Evolutionary conservation across 2,113 vertebrate genomes (phyloP).

Genomic region (Grammomys dolichurus): DNA sequence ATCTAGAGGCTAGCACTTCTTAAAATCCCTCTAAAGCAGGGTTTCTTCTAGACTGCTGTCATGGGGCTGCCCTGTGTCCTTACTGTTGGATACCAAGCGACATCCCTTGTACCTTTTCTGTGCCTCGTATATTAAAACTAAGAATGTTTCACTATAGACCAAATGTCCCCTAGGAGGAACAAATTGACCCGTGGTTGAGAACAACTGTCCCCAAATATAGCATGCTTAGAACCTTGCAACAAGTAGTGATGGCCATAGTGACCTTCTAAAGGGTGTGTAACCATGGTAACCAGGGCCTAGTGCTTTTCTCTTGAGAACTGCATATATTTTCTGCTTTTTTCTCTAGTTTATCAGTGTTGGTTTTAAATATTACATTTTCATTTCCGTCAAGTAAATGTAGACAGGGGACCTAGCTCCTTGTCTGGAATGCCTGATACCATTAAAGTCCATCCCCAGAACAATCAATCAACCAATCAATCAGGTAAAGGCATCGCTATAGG

Average conservation of each 20-base stretch:
- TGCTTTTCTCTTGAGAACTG: not conserved
- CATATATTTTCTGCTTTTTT: not conserved
- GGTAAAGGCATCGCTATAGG: not conserved
- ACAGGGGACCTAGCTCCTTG: not conserved
- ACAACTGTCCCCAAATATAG: not conserved
- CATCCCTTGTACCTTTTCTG: not conserved
- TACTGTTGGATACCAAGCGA: rapidly evolving
- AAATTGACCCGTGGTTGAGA: not conserved
- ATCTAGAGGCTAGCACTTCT: not conserved
- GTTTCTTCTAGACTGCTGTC: not conserved
- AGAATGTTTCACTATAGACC: not conserved
- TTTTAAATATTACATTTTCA: not conserved
- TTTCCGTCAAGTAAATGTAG: not conserved
- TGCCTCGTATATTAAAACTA: not conserved
- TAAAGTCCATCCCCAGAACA: not conserved
- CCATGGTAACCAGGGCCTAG: not conserved
- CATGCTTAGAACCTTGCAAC: not conserved
- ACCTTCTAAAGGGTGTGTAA: not conserved
- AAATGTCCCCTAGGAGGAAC: not conserved
- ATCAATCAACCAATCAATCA: not conserved
- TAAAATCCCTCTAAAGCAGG: not conserved
- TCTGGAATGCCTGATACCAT: not conserved
- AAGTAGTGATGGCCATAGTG: not conserved
- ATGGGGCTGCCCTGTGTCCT: not conserved
- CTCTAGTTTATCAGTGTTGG: not conserved